A percentile compares a stretch with the other conserved stretches of the same genome.
Conservation (phyloP, 2,113 vertebrate species). For the Callaeas wilsoni region DNA sequence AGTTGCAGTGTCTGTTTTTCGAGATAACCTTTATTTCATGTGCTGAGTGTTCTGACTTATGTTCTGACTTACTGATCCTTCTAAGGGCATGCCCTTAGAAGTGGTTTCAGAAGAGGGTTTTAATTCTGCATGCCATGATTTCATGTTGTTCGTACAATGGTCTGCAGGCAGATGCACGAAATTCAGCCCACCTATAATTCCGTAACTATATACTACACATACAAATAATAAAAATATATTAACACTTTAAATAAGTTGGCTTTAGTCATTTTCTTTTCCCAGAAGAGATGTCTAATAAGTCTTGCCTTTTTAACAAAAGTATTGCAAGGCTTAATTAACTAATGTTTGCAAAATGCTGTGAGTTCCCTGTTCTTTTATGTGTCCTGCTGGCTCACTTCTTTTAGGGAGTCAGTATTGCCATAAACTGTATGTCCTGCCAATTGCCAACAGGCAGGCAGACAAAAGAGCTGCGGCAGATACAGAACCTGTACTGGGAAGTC, state of each 20-base stretch:
- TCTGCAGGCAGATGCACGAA: neutral
- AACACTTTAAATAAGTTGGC: neutral
- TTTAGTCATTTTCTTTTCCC: neutral
- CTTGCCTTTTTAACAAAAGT: neutral
- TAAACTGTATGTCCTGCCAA: neutral
- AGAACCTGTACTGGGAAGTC: neutral
- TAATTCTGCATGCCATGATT: neutral
- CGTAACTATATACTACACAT: neutral
- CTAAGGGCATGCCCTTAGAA: neutral
- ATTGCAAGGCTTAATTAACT: conserved; percentile 7
- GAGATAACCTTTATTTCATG: too few relatives aligned
- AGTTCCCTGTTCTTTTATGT: neutral
- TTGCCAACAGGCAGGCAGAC: neutral
- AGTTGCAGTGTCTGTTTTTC: too few relatives aligned
- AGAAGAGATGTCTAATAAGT: neutral
- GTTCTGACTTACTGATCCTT: neutral
- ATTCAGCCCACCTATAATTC: neutral
- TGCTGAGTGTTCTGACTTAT: too few relatives aligned
- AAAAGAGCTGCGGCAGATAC: neutral
- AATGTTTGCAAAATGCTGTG: neutral
- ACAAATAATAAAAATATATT: neutral
- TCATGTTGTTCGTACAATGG: neutral
- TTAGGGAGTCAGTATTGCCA: neutral
- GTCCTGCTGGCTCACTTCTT: neutral
- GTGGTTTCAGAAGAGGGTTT: neutral